Evolutionary conservation across 2,113 vertebrate species (phyloP).

Genomic region (Scytalopus superciliaris): DNA sequence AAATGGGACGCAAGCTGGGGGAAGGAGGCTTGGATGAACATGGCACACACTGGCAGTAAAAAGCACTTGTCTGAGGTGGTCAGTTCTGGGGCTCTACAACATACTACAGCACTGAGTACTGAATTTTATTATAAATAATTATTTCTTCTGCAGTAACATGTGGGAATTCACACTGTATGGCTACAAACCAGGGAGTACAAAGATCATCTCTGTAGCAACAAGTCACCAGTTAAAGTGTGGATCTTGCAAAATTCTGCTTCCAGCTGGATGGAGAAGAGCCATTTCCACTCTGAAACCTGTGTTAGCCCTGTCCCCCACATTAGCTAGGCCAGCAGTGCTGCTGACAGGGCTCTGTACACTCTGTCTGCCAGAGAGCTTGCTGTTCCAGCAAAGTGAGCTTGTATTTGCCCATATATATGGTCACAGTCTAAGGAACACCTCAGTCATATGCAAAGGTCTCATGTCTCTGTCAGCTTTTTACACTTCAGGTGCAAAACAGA

Average conservation of each 20-base stretch:
- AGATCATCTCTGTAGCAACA: background rate
- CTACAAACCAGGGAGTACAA: background rate
- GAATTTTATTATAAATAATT: background rate
- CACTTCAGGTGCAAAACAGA: background rate
- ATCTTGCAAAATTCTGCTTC: background rate
- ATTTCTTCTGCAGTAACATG: background rate
- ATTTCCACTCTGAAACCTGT: background rate
- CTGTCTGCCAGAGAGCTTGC: background rate
- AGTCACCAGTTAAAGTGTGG: background rate
- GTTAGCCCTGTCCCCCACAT: background rate
- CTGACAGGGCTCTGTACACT: accelerated
- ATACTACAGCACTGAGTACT: background rate
- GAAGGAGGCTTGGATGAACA: background rate
- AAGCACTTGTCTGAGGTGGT: background rate
- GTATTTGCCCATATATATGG: background rate
- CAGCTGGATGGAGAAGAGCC: background rate
- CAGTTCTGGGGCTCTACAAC: background rate
- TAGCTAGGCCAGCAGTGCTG: background rate
- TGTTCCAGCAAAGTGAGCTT: background rate
- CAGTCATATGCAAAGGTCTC: background rate
- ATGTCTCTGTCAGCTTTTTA: background rate
- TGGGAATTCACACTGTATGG: background rate
- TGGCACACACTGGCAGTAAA: background rate
- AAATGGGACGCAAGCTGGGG: background rate
- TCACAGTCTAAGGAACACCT: background rate